These are phyloP conservation scores for Ceratina australensis DNA, from an alignment of 1,140 invertebrate species.

Conservation along the genomic window DNA sequence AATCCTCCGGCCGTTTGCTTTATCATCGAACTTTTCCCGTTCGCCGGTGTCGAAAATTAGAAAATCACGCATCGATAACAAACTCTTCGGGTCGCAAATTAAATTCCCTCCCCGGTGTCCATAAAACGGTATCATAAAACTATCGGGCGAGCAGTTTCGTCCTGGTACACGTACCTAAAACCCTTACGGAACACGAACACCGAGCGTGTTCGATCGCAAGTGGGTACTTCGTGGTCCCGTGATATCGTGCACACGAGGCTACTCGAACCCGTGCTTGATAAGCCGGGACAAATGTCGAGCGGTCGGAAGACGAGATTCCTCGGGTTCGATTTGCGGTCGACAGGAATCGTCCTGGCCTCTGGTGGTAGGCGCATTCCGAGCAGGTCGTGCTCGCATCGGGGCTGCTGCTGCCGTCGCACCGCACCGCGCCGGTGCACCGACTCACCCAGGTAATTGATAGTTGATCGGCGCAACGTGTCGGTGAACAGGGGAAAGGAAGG, in stretches of 20 bases:
- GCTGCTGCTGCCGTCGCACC: conserved; percentile 52
- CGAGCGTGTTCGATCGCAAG: neutral
- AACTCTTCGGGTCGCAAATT: neutral
- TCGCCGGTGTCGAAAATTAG: conserved; percentile 16
- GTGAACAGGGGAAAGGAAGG: conserved; percentile 12
- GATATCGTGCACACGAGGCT: neutral
- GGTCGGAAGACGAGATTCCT: conserved; percentile 45
- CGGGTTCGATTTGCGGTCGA: conserved; percentile 42
- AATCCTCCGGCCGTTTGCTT: conserved; percentile 21
- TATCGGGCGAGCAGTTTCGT: neutral
- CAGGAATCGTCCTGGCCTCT: conserved; percentile 26
- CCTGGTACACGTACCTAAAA: neutral
- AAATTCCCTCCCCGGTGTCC: neutral
- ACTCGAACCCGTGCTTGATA: conserved; percentile 27
- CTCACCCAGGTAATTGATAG: conserved; percentile 65
- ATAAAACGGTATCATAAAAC: neutral
- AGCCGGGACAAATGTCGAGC: conserved; percentile 44
- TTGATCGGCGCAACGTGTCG: conserved; percentile 61
- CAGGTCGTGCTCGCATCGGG: conserved; percentile 51
- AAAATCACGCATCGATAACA: neutral
- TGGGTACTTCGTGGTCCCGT: neutral
- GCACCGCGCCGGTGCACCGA: conserved; percentile 53
- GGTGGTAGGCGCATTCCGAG: conserved; percentile 58
- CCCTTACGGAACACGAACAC: neutral
- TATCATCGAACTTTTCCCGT: neutral